A percentile compares a stretch with the other conserved stretches of the same genome.
These are phyloP conservation scores for Antheraea assamensis DNA, from an alignment of 2,888 invertebrate species.

Conservation along the genomic window DNA sequence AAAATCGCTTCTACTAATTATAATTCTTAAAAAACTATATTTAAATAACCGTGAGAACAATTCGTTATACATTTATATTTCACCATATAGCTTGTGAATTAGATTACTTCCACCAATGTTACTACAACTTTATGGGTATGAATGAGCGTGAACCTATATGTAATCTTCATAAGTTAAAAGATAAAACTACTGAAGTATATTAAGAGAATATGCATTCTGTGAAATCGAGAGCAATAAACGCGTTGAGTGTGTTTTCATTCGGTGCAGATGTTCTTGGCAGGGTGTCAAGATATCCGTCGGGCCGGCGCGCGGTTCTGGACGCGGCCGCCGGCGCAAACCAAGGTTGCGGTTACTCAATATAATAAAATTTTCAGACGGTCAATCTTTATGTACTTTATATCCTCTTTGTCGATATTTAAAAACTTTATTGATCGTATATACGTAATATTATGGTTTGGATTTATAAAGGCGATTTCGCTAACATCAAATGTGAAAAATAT, in stretches of 20 bases:
- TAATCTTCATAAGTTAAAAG: slow-evolving; percentile 6
- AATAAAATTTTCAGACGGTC: slow-evolving; percentile 45
- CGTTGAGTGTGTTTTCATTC: slow-evolving; percentile 31
- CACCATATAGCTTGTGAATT: background rate
- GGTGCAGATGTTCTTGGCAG: slow-evolving; percentile 54
- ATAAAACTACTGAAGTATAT: slow-evolving; percentile 11
- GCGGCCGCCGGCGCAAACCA: slow-evolving; percentile 37
- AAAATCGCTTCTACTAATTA: too few relatives aligned
- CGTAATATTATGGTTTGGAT: background rate
- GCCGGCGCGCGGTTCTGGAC: slow-evolving; percentile 24
- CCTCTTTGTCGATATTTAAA: slow-evolving; percentile 24
- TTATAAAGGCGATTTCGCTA: background rate
- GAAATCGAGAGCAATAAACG: slow-evolving; percentile 27
- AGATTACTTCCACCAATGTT: background rate
- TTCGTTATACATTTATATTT: background rate
- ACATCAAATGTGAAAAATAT: background rate
- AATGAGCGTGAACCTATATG: slow-evolving; percentile 1
- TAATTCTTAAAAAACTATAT: too few relatives aligned
- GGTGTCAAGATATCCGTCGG: slow-evolving; percentile 41
- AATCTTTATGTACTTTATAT: slow-evolving; percentile 36
- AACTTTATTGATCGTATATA: slow-evolving; percentile 22
- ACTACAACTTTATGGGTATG: background rate
- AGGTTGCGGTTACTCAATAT: slow-evolving; percentile 58
- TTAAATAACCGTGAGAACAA: too few relatives aligned
- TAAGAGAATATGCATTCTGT: slow-evolving; percentile 21